These are phyloP conservation scores for Morpho deidamia DNA, from an alignment of 2,888 invertebrate genomes.

Conservation along the genomic window DNA sequence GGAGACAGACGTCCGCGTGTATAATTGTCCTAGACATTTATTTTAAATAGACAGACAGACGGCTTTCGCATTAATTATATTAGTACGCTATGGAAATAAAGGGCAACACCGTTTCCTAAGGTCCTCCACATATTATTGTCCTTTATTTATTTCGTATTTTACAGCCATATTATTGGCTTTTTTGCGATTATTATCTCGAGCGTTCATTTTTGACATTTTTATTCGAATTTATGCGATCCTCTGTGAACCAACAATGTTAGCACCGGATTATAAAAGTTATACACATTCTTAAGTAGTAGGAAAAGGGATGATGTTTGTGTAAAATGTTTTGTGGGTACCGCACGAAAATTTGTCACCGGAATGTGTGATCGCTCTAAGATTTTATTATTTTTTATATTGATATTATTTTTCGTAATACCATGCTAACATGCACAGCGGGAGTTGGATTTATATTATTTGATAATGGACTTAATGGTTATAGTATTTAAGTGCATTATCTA, in stretches of 20 bases:
- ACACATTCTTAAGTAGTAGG: slow-evolving; percentile 28
- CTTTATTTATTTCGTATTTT: slow-evolving; percentile 72
- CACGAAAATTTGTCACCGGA: slow-evolving; percentile 39
- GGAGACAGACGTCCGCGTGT: too few species aligned
- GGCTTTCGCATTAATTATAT: too few species aligned
- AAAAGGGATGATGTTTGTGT: slow-evolving; percentile 42
- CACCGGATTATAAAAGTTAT: slow-evolving; percentile 10
- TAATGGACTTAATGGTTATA: slow-evolving; percentile 34
- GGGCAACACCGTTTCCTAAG: slow-evolving; percentile 61
- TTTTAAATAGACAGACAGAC: too few species aligned
- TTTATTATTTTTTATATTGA: slow-evolving; percentile 75
- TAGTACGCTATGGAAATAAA: neutral
- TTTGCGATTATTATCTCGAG: slow-evolving; percentile 75
- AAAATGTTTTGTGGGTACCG: slow-evolving; percentile 22
- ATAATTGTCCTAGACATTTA: too few species aligned
- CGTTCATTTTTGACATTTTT: slow-evolving; percentile 76
- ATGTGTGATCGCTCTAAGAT: slow-evolving; percentile 71
- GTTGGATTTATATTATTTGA: slow-evolving; percentile 31
- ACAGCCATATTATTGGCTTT: slow-evolving; percentile 74
- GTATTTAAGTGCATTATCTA: slow-evolving; percentile 31
- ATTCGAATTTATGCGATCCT: slow-evolving; percentile 73
- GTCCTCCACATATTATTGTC: slow-evolving; percentile 50
- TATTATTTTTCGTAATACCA: slow-evolving; percentile 70
- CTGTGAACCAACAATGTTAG: slow-evolving; percentile 37
- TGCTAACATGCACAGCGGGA: slow-evolving; percentile 73